A percentile compares a stretch with the other conserved stretches of the same genome.
Conservation (phyloP, 30 jellyfish, hydroid and myxozoan species). For the Chrysaora quinquecirrha region DNA sequence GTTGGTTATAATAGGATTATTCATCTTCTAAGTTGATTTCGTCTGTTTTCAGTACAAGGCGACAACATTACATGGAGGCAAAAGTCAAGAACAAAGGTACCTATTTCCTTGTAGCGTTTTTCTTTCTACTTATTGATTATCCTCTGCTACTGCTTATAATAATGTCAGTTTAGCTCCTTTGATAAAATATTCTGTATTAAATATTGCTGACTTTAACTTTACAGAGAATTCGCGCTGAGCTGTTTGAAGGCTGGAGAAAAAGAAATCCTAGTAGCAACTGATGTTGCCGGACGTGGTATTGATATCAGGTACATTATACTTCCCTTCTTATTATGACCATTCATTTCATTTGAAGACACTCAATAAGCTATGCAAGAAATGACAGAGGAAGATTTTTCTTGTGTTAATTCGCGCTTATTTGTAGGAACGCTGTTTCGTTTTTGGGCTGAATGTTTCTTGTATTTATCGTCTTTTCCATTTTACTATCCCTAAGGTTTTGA, state of each 20-base stretch:
- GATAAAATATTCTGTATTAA: not conserved
- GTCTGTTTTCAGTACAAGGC: conserved; percentile 83
- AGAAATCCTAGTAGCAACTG: conserved; percentile 98
- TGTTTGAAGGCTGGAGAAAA: conserved; percentile 89
- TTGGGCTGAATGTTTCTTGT: no score
- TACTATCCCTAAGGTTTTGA: no score
- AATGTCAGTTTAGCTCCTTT: not conserved
- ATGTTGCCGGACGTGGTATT: conserved; percentile 99
- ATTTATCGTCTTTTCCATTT: no score
- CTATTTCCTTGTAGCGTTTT: not conserved
- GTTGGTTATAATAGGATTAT: no score
- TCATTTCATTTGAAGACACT: no score
- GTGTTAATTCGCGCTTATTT: no score
- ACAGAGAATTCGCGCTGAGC: conserved; percentile 91
- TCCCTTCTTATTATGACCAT: not conserved
- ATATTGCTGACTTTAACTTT: no score
- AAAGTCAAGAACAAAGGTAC: conserved; percentile 98
- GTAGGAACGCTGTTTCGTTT: no score
- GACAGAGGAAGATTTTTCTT: no score
- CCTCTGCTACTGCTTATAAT: not conserved
- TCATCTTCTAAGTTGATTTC: not conserved
- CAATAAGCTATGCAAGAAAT: no score
- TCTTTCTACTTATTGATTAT: not conserved
- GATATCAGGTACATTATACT: conserved; percentile 82
- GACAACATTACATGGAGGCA: conserved; percentile 98